Evolutionary conservation across 2,888 invertebrate species (phyloP).

Genomic region (Litoditis marina): DNA sequence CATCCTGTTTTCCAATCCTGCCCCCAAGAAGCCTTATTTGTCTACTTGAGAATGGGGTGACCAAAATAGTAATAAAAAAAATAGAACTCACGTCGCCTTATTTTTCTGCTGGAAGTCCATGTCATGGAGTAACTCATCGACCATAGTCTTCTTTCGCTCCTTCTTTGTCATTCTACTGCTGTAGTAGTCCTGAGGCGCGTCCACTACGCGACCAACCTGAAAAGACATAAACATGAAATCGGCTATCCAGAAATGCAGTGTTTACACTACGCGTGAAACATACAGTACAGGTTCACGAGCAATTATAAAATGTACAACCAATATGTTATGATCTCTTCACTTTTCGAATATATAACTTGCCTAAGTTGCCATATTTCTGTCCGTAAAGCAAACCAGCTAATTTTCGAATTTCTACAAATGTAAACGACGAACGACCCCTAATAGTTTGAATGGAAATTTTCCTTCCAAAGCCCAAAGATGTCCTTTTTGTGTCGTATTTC

Average conservation of each 20-base stretch:
- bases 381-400: too few species aligned
- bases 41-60: not conserved
- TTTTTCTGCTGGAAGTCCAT: conserved; percentile 70
- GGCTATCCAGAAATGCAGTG: not conserved
- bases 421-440: too few species aligned
- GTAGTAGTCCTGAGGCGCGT: conserved; percentile 83
- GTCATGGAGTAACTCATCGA: conserved; percentile 87
- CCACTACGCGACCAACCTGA: conserved; percentile 70
- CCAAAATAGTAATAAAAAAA: not conserved
- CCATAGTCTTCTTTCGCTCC: conserved; percentile 81
- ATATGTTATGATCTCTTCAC: not conserved
- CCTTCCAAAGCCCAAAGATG: too few species aligned
- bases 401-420: too few species aligned
- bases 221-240: conserved; percentile 9
- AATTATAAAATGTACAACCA: not conserved
- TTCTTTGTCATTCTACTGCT: conserved; percentile 78
- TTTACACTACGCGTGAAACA: not conserved
- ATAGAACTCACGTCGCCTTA: conserved; percentile 8
- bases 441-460: too few species aligned
- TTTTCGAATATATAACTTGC: too few species aligned
- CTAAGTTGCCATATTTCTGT: too few species aligned
- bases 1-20: not conserved
- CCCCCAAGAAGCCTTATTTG: too few species aligned
- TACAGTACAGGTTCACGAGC: not conserved
- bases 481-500: too few species aligned